phyloP scores from a whole-genome alignment of 2,797 vertebrate genomes.

The Coracias cyanogaster region DNA sequence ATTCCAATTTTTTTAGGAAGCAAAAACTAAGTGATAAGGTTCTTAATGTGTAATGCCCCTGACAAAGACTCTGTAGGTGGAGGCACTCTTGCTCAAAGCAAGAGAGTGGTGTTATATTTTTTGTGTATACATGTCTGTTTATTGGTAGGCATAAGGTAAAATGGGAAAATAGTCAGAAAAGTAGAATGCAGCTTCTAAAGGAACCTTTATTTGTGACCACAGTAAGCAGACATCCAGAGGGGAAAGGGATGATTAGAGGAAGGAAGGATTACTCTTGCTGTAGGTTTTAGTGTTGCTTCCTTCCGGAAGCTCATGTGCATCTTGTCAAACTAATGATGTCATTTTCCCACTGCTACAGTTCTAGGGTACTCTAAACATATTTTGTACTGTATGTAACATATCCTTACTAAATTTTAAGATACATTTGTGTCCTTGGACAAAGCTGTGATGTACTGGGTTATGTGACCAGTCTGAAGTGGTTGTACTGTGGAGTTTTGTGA shows the following conservation, averaged over 20 bases:
- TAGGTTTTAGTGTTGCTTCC: not conserved
- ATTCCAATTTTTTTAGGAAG: not conserved
- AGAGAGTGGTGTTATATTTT: not conserved
- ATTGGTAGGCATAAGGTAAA: not conserved
- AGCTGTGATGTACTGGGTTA: not conserved
- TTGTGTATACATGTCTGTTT: not conserved
- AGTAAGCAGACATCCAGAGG: not conserved
- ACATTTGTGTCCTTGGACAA: not conserved
- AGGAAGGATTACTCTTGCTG: slow-evolving; percentile 2
- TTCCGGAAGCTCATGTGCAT: not conserved
- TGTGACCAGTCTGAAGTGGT: not conserved
- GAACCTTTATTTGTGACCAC: not conserved
- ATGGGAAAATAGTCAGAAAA: not conserved
- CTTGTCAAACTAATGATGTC: not conserved
- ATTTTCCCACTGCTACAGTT: not conserved
- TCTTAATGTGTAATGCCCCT: not conserved
- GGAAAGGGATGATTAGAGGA: not conserved
- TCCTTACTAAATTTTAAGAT: not conserved
- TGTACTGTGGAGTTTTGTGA: not conserved
- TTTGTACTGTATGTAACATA: not conserved
- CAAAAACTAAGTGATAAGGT: not conserved
- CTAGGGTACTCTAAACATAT: not conserved
- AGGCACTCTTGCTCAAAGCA: not conserved
- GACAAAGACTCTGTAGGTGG: not conserved
- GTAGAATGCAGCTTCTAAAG: not conserved